Evolutionary conservation across 2,113 vertebrate genomes (phyloP), one percentile per base, ranked within the genome.

Genomic region (Spizaetus ornatus): DNA sequence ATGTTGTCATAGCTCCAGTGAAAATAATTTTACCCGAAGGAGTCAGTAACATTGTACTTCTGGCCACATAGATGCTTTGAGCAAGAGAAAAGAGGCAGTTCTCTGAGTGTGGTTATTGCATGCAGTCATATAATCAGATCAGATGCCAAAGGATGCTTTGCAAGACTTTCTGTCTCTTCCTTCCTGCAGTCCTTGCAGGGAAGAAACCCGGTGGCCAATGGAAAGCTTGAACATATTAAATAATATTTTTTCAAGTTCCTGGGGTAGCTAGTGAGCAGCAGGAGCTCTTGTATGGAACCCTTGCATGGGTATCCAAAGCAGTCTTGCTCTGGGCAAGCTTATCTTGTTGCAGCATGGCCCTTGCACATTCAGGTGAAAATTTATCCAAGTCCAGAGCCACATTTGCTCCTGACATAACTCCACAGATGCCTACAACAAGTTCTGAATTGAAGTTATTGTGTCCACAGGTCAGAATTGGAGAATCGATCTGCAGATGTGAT

Each of bases 121-220:
- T 1, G 1, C 3, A 2, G 27, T 53, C 2, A 1, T 11, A 43
- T 63, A 62, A 61, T 34, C 7, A 3, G 79, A n/a, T 62, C 55
- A 40, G 82, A 22, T 67, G 42, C 81, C 61, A 43, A 17, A 85
- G 47, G 69, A 34, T 32, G 38, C 43, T 90, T 58, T 45, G 56
- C 42, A 66, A 81, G 48, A 23, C 23, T 91, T 77, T 78, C 13
- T 38, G 36, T 58, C 42, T 74, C 56, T 38, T 73, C 26, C 65
- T 20, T 77, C 58, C 22, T 72, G 32, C 53, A 47, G 16, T 45
- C 55, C 55, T 89, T 73, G 31, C 40, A 66, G 65, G 55, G 16
- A 70, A 18, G 59, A 90, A 83, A n/a, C 40, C 11, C 58, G 55
- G 26, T 65, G 62, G 38, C 48, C 67, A 63, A 0, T 23, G 45